Evolutionary conservation across 2,888 invertebrate genomes (phyloP).

Genomic region (Tiliacea citrago): DNA sequence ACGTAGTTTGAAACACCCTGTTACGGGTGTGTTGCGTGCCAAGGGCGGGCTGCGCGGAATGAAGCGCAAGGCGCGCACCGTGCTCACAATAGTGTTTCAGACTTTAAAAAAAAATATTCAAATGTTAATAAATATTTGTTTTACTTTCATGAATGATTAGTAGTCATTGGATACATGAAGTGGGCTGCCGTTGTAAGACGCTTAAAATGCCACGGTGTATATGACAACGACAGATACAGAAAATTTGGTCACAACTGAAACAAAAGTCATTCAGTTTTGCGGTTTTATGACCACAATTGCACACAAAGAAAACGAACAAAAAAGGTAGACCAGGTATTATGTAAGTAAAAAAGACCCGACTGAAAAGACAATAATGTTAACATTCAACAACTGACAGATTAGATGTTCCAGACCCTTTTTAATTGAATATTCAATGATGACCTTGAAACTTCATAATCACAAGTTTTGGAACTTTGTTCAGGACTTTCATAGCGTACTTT

Average conservation of each 20-base stretch:
- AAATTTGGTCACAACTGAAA: slow-evolving; percentile 26
- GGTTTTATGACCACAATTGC: background rate
- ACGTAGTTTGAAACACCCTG: too few species aligned
- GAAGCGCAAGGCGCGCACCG: too few species aligned
- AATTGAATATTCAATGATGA: slow-evolving; percentile 29
- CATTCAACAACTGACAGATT: background rate
- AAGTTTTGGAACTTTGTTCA: slow-evolving; percentile 11
- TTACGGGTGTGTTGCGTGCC: too few species aligned
- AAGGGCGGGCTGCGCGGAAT: too few species aligned
- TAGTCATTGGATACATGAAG: too few species aligned
- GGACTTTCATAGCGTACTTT: background rate
- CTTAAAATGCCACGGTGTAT: too few species aligned
- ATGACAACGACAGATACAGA: background rate
- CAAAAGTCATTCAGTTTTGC: slow-evolving; percentile 11
- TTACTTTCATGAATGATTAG: too few species aligned
- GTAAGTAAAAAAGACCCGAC: background rate
- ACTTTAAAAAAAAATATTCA: too few species aligned
- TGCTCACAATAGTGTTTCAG: too few species aligned
- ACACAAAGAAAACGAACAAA: slow-evolving; percentile 16
- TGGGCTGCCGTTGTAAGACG: too few species aligned
- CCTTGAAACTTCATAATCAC: slow-evolving; percentile 21
- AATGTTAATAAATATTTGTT: too few species aligned
- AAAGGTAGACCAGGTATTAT: background rate
- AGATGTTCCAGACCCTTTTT: background rate
- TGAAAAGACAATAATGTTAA: slow-evolving; percentile 9